phyloP scores from a whole-genome alignment of 2,113 vertebrate species.

The Himantopus leucocephalus region DNA sequence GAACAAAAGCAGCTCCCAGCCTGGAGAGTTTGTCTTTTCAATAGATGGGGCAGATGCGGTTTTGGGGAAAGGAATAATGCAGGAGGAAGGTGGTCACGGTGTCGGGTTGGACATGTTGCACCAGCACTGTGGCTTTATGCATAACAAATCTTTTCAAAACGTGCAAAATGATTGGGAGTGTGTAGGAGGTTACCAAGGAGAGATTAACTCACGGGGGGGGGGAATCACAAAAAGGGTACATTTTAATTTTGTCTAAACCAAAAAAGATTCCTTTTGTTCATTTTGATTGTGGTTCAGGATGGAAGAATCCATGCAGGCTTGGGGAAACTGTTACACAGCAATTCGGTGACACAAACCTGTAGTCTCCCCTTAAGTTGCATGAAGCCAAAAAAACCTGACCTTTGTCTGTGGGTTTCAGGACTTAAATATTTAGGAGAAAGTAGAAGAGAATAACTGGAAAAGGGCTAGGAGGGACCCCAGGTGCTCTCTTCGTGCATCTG shows the following conservation, averaged over 20 bases:
- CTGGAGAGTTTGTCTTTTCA: not conserved
- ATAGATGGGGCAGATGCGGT: not conserved
- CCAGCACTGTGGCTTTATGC: not conserved
- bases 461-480: not conserved
- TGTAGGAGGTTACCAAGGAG: conserved; percentile 46
- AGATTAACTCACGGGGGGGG: not conserved
- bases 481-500: not conserved
- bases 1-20: not conserved
- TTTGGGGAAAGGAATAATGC: not conserved
- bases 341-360: not conserved
- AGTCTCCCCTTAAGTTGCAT: not conserved
- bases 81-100: not conserved
- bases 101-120: fast-evolving
- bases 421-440: not conserved
- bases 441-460: not conserved
- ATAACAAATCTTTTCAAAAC: not conserved
- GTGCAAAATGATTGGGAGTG: not conserved
- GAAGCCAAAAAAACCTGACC: not conserved
- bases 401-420: not conserved
- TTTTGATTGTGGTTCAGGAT: not conserved
- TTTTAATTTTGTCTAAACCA: not conserved
- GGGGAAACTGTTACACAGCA: not conserved
- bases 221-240: not conserved
- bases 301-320: not conserved
- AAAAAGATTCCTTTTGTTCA: not conserved